A percentile compares a stretch with the other conserved stretches of the same genome.
Evolutionary conservation across 2,888 invertebrate genomes (phyloP).

Genomic region (Melanotus villosus): DNA sequence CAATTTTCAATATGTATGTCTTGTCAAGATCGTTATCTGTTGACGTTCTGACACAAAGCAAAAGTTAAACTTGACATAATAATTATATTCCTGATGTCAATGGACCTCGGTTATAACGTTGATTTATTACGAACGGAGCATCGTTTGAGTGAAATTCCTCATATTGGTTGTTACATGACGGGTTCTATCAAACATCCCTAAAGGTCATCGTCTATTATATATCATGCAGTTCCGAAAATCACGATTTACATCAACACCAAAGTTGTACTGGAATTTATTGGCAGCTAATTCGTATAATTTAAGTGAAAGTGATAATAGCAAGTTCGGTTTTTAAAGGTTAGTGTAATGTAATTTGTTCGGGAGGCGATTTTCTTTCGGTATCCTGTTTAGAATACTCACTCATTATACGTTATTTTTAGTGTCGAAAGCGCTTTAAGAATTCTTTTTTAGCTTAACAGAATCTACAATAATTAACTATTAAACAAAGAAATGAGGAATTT

Average conservation of each 20-base stretch:
- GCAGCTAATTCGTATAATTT: conserved; percentile 30
- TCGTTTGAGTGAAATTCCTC: neutral
- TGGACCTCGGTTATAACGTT: neutral
- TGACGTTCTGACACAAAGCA: too few species aligned
- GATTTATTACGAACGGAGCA: neutral
- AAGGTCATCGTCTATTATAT: neutral
- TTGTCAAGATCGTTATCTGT: too few species aligned
- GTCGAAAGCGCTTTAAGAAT: too few species aligned
- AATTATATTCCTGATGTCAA: neutral
- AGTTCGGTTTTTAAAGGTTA: conserved; percentile 28
- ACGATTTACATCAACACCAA: conserved; percentile 2
- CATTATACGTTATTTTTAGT: too few species aligned
- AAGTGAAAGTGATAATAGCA: conserved; percentile 32
- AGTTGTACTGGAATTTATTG: conserved; percentile 8
- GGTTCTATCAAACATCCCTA: neutral
- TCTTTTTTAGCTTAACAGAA: too few species aligned
- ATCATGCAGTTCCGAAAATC: neutral
- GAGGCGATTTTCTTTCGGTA: conserved; percentile 11
- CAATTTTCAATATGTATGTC: too few species aligned
- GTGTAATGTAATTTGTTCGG: conserved; percentile 9
- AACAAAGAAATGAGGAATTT: too few species aligned
- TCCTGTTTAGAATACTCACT: too few species aligned
- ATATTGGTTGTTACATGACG: neutral
- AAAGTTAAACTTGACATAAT: too few species aligned
- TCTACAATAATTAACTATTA: too few species aligned